Percentiles rank a stretch among this genome's conserved stretches.
Conservation (phyloP, 2,797 vertebrate species). For the Podarcis lilfordi region DNA sequence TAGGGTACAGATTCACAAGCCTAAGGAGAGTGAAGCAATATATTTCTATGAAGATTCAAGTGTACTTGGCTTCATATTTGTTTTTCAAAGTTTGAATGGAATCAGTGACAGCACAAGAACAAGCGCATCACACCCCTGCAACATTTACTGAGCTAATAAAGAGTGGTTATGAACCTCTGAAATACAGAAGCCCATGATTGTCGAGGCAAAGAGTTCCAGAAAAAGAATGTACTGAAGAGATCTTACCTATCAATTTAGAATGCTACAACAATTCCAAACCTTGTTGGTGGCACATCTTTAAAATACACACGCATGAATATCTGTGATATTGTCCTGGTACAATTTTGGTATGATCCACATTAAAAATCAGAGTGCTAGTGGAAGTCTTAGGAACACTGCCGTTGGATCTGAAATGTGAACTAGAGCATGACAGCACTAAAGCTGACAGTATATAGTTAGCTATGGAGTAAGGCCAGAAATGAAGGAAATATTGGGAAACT, state of each 20-base stretch:
- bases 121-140: background rate
- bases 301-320: background rate
- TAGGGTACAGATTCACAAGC: background rate
- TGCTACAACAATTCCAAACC: background rate
- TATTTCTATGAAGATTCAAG: background rate
- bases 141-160: background rate
- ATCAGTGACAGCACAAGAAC: background rate
- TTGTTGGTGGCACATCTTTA: background rate
- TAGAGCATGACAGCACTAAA: background rate
- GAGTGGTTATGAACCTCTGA: background rate
- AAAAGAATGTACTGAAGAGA: background rate
- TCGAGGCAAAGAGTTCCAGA: background rate
- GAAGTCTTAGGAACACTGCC: background rate
- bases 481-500: background rate
- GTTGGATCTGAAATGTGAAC: background rate
- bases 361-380: background rate
- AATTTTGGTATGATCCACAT: background rate
- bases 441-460: background rate
- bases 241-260: background rate
- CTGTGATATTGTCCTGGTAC: background rate
- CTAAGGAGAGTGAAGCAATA: background rate
- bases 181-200: background rate
- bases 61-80: background rate
- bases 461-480: background rate
- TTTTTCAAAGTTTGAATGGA: slow-evolving; percentile 17